Percentiles rank a stretch among this genome's conserved stretches.
Conservation (phyloP, 1,140 invertebrate genomes). For the Pinna nobilis region DNA sequence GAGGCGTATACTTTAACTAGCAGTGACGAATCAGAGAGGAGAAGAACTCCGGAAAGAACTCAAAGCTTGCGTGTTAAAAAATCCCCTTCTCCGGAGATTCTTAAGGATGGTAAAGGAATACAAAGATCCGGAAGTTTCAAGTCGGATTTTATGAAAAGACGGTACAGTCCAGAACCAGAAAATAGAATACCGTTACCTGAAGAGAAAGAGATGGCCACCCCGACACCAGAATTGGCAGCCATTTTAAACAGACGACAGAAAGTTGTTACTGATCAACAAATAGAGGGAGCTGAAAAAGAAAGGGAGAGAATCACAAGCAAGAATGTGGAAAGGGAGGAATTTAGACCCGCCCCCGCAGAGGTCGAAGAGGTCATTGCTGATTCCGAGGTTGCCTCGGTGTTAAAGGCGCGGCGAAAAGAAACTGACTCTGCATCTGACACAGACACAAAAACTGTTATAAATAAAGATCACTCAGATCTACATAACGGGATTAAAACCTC, state of each 20-base stretch:
- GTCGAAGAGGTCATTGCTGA: conserved; percentile 51
- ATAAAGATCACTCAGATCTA: not conserved
- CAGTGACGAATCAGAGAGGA: conserved; percentile 45
- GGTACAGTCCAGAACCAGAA: conserved; percentile 41
- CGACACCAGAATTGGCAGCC: conserved; percentile 47
- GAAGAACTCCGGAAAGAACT: conserved; percentile 51
- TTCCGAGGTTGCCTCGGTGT: conserved; percentile 43
- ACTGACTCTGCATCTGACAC: conserved; percentile 24
- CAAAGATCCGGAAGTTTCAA: conserved; percentile 55
- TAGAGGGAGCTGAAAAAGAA: conserved; percentile 42
- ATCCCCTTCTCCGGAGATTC: conserved; percentile 20
- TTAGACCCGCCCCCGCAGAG: conserved; percentile 18
- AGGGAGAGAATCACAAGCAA: conserved; percentile 45
- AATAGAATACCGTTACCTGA: conserved; percentile 32
- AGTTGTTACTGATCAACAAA: conserved; percentile 50
- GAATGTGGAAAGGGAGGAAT: conserved; percentile 45
- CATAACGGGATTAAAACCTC: too few species aligned
- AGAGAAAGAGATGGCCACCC: conserved; percentile 25
- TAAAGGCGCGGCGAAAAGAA: conserved; percentile 45
- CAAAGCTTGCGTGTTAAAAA: conserved; percentile 46
- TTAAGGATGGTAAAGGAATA: conserved; percentile 24
- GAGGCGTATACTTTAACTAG: conserved; percentile 48
- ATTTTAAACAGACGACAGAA: conserved; percentile 48
- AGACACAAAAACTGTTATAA: not conserved
- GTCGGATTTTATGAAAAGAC: conserved; percentile 51